A percentile compares a stretch with the other conserved stretches of the same genome.
These are phyloP conservation scores for Etheostoma nigrum DNA, from an alignment of 2,797 vertebrate species.

Conservation along the genomic window DNA sequence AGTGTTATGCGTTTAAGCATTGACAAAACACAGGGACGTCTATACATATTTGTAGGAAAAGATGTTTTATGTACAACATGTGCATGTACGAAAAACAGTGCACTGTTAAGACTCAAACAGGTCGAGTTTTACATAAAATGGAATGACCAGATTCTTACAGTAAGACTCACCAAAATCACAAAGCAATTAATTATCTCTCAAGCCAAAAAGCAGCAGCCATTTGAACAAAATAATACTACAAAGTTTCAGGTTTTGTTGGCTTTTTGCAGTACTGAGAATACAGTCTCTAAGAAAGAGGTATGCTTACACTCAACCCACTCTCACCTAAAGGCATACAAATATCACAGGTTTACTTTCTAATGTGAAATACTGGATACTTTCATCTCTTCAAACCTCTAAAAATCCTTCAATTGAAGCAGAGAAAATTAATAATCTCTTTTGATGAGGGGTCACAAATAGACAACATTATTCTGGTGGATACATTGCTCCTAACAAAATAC, in stretches of 20 bases:
- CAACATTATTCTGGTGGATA: not conserved
- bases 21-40: slow-evolving; percentile 1
- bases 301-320: not conserved
- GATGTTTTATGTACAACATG: not conserved
- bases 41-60: slow-evolving; percentile 24
- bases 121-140: not conserved
- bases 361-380: not conserved
- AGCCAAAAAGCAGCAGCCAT: not conserved
- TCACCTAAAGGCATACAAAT: too few species aligned
- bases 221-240: not conserved
- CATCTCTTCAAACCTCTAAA: not conserved
- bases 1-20: slow-evolving; percentile 1
- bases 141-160: not conserved
- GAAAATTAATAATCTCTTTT: not conserved
- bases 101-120: not conserved
- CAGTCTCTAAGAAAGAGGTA: not conserved
- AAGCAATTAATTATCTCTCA: too few species aligned
- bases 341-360: too few species aligned
- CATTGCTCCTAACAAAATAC: slow-evolving; percentile 8
- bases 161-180: not conserved
- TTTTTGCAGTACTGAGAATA: not conserved
- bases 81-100: not conserved
- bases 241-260: too few species aligned
- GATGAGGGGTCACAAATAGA: not conserved
- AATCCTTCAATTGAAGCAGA: not conserved